Conservation (phyloP, 92 coral and sea anemone species). For the Virgularia gustaviana region DNA sequence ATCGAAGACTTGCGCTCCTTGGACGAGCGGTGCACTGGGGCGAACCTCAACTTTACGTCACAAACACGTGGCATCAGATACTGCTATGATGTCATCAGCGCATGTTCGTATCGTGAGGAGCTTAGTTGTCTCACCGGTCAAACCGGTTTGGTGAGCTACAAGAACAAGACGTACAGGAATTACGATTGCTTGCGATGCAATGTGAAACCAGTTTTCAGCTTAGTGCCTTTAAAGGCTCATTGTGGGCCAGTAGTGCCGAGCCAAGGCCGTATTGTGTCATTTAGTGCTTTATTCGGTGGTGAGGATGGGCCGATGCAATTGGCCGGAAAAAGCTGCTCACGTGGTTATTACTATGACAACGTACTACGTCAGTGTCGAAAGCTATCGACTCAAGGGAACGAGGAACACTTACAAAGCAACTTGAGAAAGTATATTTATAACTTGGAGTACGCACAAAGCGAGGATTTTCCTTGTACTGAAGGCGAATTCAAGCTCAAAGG, state of each 20-base stretch:
- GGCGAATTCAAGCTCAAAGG: too few relatives aligned
- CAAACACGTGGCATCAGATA: slow-evolving; percentile 4
- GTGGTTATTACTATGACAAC: background rate
- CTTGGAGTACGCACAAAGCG: too few relatives aligned
- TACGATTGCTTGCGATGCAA: slow-evolving; percentile 7
- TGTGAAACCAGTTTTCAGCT: background rate
- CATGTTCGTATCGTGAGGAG: background rate
- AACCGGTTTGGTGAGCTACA: background rate
- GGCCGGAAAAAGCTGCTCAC: too few relatives aligned
- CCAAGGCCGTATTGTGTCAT: background rate
- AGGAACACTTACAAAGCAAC: too few relatives aligned
- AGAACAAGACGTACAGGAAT: background rate
- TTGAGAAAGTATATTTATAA: too few relatives aligned
- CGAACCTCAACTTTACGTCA: background rate
- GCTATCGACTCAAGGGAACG: background rate
- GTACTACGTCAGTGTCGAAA: background rate
- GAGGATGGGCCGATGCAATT: too few relatives aligned
- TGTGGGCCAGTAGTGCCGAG: background rate
- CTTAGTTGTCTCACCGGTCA: background rate
- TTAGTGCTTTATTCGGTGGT: background rate
- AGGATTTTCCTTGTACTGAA: too few relatives aligned
- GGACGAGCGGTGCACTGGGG: background rate
- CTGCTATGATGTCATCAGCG: background rate
- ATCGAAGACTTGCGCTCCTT: background rate
- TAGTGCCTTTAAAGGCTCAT: background rate